Evolutionary conservation across 2,113 vertebrate species (phyloP), one percentile per base, ranked within the genome.

Genomic region (Megaleporinus macrocephalus): DNA sequence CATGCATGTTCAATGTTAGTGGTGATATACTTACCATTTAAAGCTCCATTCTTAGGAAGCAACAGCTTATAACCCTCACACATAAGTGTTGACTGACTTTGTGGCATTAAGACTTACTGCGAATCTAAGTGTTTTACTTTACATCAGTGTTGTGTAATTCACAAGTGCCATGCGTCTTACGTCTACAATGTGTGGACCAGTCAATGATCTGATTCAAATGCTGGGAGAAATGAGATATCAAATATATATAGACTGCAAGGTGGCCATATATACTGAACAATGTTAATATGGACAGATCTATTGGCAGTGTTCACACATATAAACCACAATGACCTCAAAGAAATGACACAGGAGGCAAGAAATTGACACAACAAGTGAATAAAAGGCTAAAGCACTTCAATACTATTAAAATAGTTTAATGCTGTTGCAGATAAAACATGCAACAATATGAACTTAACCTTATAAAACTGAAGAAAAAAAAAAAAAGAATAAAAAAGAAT

Each of bases 281-380:
- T 72, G 78, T 71, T 72, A 80, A 69, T 66, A 70, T 65, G 57
- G 49, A 61, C 74, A 68, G 72, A 49, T 47, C 69, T 20, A 81
- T 71, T 66, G 79, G 59, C 33, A 78, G 80, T 83, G 51, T 87
- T 87, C 85, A 87, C 87, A 89, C 88, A 95, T 94, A 88, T 89
- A 95, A 86, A 93, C 91, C 91, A 92, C 92, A 92, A 94, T 94
- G 90, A 96, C 93, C 93, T 95, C 95, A 97, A 99, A 97, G 96
- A 99, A 99, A 97, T 95, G 97, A 99, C 97, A 99, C 97, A 89
- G 97, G 98, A 99, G 98, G 97, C 98, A 99, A 99, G 96, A 99
- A 99, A 99, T 99, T 96, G 97, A 99, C 96, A 99, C 98, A 95
- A 99, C 97, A 98, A 99, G 96, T 98, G 97, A 99, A 99, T 97